A percentile compares a stretch with the other conserved stretches of the same genome.
phyloP scores from a whole-genome alignment of 2,797 vertebrate species.

The Darevskia nairensis region DNA sequence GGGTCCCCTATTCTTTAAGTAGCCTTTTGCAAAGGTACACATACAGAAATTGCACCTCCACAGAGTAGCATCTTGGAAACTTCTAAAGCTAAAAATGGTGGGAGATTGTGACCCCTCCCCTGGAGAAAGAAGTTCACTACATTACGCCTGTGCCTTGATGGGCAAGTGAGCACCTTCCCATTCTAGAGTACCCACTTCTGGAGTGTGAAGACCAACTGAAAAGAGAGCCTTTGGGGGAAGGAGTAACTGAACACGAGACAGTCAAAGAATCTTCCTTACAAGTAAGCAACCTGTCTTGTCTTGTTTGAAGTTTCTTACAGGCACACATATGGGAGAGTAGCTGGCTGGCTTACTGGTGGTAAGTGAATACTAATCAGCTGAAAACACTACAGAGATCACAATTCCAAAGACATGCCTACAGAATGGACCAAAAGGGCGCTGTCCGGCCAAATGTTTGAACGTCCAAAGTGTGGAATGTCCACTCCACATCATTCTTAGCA shows the following conservation, averaged over 20 bases:
- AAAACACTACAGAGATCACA: not conserved
- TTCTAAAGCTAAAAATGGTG: not conserved
- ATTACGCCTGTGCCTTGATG: not conserved
- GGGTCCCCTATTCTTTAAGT: too few relatives aligned
- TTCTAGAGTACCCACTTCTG: not conserved
- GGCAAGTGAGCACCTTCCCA: not conserved
- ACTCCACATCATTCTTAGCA: not conserved
- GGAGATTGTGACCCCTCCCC: not conserved
- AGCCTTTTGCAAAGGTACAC: not conserved
- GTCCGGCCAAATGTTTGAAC: not conserved
- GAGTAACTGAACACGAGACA: too few relatives aligned
- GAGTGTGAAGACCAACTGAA: too few relatives aligned
- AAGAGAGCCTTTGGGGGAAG: too few relatives aligned
- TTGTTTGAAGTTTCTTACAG: too few relatives aligned
- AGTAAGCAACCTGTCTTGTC: too few relatives aligned
- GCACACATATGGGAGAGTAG: too few relatives aligned
- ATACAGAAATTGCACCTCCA: not conserved
- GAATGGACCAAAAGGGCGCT: not conserved
- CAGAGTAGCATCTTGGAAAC: not conserved
- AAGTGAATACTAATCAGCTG: too few relatives aligned
- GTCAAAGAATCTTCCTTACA: too few relatives aligned
- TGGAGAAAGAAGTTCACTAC: not conserved
- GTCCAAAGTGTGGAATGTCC: not conserved
- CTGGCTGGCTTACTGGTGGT: too few relatives aligned
- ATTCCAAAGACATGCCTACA: too few relatives aligned